Evolutionary conservation across 1,140 invertebrate genomes (phyloP).

Genomic region (Drosophila tsacasi): DNA sequence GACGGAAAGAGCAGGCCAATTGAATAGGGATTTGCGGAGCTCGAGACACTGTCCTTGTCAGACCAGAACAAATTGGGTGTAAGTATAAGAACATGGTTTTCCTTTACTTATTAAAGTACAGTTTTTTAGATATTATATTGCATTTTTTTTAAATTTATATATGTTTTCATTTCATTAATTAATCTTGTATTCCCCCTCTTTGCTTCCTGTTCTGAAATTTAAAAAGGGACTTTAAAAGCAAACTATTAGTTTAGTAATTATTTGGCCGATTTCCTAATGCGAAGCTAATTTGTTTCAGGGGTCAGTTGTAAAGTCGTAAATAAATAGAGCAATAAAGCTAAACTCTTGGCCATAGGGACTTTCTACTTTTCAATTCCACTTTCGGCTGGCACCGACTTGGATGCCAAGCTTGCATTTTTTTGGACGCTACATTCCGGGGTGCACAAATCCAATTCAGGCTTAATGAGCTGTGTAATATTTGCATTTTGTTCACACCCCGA

Average conservation of each 20-base stretch:
- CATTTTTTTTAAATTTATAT: too few relatives aligned
- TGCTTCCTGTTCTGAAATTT: too few relatives aligned
- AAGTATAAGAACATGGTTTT: neutral
- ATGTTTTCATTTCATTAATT: too few relatives aligned
- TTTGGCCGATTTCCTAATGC: neutral
- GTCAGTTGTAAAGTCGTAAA: neutral
- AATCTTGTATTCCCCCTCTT: too few relatives aligned
- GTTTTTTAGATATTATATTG: neutral
- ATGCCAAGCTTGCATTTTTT: constrained; percentile 45
- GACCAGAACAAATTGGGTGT: neutral
- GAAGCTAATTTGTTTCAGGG: neutral
- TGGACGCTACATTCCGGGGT: constrained; percentile 19
- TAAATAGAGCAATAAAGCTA: neutral
- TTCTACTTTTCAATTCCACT: neutral
- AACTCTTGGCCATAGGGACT: neutral
- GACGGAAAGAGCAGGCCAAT: constrained; percentile 41
- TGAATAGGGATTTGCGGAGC: constrained; percentile 30
- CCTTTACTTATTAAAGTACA: neutral
- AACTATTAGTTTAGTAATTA: neutral
- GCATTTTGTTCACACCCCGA: constrained; percentile 74
- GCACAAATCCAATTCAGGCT: constrained; percentile 67
- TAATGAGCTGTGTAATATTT: constrained; percentile 83
- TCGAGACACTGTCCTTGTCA: neutral
- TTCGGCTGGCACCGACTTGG: neutral
- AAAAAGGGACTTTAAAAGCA: neutral